Conservation (phyloP, 2,797 vertebrate genomes). For the Arnoldichthys spilopterus region DNA sequence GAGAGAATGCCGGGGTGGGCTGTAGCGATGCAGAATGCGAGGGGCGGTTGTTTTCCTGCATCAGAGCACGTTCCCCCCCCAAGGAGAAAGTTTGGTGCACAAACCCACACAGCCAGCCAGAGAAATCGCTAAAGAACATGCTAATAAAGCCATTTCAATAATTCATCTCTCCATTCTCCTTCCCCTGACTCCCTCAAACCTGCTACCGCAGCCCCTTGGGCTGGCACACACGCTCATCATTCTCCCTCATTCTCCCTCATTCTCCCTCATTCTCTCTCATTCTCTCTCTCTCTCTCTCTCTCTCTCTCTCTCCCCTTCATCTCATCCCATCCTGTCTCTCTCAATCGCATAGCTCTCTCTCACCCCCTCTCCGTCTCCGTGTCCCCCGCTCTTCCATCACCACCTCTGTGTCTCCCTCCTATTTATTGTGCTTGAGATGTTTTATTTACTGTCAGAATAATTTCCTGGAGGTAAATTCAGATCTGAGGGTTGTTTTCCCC, state of each 20-base stretch:
- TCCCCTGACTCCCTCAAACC: constrained; percentile 28
- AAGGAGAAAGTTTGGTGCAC: constrained; percentile 4
- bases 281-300: constrained; percentile 12
- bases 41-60: constrained; percentile 31
- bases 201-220: constrained; percentile 35
- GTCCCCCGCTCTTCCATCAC: not conserved
- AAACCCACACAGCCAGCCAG: constrained; percentile 38
- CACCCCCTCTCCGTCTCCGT: not conserved
- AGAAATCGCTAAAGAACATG: constrained; percentile 54
- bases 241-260: constrained; percentile 16
- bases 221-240: constrained; percentile 24
- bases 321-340: not conserved
- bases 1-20: not conserved
- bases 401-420: not conserved
- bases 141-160: constrained; percentile 62
- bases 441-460: constrained; percentile 59
- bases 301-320: not conserved
- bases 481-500: constrained; percentile 49
- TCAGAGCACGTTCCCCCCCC: constrained; percentile 14
- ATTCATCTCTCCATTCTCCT: constrained; percentile 53
- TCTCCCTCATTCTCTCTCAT: constrained; percentile 7
- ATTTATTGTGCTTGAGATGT: constrained; percentile 56
- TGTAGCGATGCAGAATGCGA: not conserved
- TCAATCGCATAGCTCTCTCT: not conserved
- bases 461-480: constrained; percentile 59